Evolutionary conservation across 2,113 vertebrate species (phyloP), one percentile per base, ranked within the genome.

Genomic region (Pycnonotus jocosus): DNA sequence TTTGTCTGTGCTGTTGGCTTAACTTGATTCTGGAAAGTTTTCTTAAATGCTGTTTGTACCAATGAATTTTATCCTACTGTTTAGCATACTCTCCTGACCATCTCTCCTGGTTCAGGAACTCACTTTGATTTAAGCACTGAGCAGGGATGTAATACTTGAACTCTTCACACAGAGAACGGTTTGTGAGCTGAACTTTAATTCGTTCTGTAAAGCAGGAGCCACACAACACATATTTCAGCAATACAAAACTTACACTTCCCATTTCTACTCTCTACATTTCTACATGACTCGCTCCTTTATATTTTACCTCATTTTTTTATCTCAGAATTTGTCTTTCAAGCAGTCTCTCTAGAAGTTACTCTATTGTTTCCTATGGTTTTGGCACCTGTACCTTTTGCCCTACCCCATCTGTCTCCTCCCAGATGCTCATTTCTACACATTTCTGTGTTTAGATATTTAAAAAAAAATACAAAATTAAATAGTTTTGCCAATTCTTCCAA

Each of bases 331-430:
- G 3, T 72, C 24, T 81, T 90, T 61, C 38, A 62, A 56, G 6
- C 16, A 35, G 6, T 27, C 6, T 85, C 13, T 69, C 23, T 69
- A 86, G 25, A 94, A 95, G 64, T 74, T 89, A 35, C 11, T 86
- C 13, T 81, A 37, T 77, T 94, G 40, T 92, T 96, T 94, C 23
- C 33, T 70, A 65, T 68, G 31, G 38, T 88, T 96, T 93, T 93
- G 70, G 71, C 68, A 94, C 33, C 35, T 83, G 22, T 85, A 86
- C 20, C 14, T 88, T 84, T 65, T 13, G 2, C 51, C 76, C 22
- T 70, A 62, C 25, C 61, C 78, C 89, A 93, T 96, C 88, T 95
- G 81, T 81, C 57, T 92, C 35, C 54, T 97, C 80, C 73, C 95
- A 96, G 82, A 78, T 93, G 84, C 54, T 96, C 70, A 45, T 20